Conservation (phyloP, 2,113 vertebrate genomes). For the Mohoua ochrocephala region DNA sequence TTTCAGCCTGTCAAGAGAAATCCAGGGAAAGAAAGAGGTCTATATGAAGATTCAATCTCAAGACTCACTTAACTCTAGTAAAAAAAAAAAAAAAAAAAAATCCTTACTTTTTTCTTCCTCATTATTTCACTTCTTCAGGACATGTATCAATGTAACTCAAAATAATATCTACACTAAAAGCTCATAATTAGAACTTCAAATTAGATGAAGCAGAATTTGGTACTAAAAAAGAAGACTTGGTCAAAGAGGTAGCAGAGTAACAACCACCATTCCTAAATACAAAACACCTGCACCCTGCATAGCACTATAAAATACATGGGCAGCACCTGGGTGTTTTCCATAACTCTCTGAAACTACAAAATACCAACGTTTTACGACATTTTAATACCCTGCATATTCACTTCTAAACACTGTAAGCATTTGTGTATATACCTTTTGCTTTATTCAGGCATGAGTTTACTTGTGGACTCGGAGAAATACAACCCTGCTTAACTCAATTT, state of each 20-base stretch:
- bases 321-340: neutral
- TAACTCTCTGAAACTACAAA: neutral
- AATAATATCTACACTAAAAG: neutral
- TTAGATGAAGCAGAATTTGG: neutral
- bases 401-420: neutral
- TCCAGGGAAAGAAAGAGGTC: neutral
- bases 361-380: neutral
- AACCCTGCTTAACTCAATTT: neutral
- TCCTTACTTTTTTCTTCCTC: neutral
- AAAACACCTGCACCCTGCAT: neutral
- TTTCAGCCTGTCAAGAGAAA: neutral
- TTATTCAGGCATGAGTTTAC: neutral
- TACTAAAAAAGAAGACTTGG: neutral
- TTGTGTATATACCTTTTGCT: neutral
- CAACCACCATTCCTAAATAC: neutral
- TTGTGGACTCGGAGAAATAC: neutral
- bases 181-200: neutral
- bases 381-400: neutral
- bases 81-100: neutral
- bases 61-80: neutral
- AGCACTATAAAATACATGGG: neutral
- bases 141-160: neutral
- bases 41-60: neutral
- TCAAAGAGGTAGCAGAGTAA: neutral
- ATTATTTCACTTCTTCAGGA: neutral